Conservation (phyloP, 2,888 invertebrate genomes). For the Calameuta idolon region DNA sequence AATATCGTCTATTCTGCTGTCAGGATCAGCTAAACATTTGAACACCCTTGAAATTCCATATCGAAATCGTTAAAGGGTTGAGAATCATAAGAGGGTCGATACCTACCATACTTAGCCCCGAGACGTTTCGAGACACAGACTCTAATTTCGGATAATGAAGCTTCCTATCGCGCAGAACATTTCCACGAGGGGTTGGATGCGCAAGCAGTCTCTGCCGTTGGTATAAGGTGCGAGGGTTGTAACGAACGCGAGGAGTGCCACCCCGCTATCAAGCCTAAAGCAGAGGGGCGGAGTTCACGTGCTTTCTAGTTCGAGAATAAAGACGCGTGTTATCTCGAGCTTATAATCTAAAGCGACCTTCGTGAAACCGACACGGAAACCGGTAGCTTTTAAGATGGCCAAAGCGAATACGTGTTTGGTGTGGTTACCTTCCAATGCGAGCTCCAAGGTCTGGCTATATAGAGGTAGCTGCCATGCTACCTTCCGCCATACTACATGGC, state of each 20-base stretch:
- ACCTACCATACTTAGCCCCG: neutral
- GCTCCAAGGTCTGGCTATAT: constrained; percentile 21
- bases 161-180: constrained; percentile 5
- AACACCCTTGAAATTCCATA: neutral
- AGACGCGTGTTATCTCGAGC: constrained; percentile 54
- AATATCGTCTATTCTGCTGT: neutral
- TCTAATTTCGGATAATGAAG: constrained; percentile 9
- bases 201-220: neutral
- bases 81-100: neutral
- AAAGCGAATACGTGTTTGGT: constrained; percentile 53
- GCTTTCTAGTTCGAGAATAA: constrained; percentile 33
- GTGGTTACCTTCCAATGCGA: constrained; percentile 34
- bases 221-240: neutral
- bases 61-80: neutral
- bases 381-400: constrained; percentile 27
- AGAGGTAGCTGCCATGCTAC: constrained; percentile 21
- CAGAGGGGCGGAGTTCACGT: neutral
- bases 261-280: neutral
- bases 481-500: constrained; percentile 10
- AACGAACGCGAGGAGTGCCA: neutral
- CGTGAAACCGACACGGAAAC: constrained; percentile 48
- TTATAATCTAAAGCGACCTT: constrained; percentile 57
- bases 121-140: neutral
- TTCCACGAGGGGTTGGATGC: neutral
- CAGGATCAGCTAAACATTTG: neutral